phyloP scores from a whole-genome alignment of 1,140 invertebrate genomes.

The Scaptomyza hsui region DNA sequence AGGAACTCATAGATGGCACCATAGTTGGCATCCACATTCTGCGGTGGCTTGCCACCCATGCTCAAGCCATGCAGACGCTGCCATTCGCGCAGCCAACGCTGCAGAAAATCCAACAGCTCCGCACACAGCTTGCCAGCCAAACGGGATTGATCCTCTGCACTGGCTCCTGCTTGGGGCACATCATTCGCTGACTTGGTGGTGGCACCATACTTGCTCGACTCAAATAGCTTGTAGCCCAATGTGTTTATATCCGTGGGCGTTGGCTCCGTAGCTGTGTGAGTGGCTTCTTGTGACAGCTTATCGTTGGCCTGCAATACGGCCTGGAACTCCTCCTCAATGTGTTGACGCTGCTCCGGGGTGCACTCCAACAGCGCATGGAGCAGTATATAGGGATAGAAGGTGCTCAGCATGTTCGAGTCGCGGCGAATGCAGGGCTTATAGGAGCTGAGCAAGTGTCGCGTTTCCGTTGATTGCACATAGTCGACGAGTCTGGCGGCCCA shows the following conservation, averaged over 20 bases:
- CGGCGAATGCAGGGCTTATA: constrained; percentile 89
- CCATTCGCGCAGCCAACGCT: constrained; percentile 89
- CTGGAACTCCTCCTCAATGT: constrained; percentile 85
- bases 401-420: constrained; percentile 88
- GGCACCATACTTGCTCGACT: constrained; percentile 58
- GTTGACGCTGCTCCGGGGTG: constrained; percentile 57
- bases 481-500: constrained; percentile 87
- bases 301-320: constrained; percentile 63
- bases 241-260: neutral
- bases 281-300: constrained; percentile 15
- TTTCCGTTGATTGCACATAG: constrained; percentile 85
- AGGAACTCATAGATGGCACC: constrained; percentile 85
- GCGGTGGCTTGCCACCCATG: constrained; percentile 50
- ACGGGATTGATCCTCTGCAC: constrained; percentile 49
- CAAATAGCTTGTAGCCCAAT: constrained; percentile 52
- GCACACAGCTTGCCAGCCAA: constrained; percentile 88
- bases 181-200: constrained; percentile 1
- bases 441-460: constrained; percentile 86
- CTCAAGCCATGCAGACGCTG: constrained; percentile 71
- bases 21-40: constrained; percentile 72
- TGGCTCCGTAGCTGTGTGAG: neutral
- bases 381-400: constrained; percentile 90
- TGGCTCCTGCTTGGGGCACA: constrained; percentile 7
- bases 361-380: constrained; percentile 86
- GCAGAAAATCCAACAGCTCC: constrained; percentile 89